Conservation (phyloP, 2,888 invertebrate genomes). For the Andrena minutula region DNA sequence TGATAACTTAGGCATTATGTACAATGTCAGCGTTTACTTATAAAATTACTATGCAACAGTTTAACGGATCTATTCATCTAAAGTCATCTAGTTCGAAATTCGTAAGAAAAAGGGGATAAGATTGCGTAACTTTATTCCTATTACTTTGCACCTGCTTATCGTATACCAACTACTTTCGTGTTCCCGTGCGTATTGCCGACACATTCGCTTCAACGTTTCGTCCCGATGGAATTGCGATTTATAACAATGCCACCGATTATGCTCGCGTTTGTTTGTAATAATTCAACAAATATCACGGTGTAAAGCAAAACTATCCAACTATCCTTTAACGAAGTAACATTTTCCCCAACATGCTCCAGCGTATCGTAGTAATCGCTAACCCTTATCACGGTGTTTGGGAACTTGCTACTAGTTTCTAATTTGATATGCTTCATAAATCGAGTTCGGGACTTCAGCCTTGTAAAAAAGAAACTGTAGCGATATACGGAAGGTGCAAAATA, state of each 20-base stretch:
- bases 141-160: constrained; percentile 45
- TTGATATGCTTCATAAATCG: constrained; percentile 37
- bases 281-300: constrained; percentile 25
- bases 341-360: neutral
- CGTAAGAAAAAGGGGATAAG: constrained; percentile 20
- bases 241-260: constrained; percentile 11
- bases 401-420: constrained; percentile 41
- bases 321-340: constrained; percentile 1
- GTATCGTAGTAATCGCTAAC: neutral
- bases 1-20: constrained; percentile 49
- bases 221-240: constrained; percentile 19
- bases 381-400: neutral
- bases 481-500: constrained; percentile 11
- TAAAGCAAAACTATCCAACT: constrained; percentile 28
- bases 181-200: constrained; percentile 55
- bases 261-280: constrained; percentile 25
- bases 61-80: constrained; percentile 34
- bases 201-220: constrained; percentile 21
- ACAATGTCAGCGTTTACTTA: constrained; percentile 35
- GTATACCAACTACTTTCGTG: constrained; percentile 63
- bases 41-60: constrained; percentile 38
- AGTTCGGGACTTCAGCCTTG: neutral
- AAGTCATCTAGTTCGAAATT: constrained; percentile 22
- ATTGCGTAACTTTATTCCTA: constrained; percentile 40
- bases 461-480: neutral